phyloP scores from a whole-genome alignment of 2,888 invertebrate species.

The Tenthredo scrophulariae region DNA sequence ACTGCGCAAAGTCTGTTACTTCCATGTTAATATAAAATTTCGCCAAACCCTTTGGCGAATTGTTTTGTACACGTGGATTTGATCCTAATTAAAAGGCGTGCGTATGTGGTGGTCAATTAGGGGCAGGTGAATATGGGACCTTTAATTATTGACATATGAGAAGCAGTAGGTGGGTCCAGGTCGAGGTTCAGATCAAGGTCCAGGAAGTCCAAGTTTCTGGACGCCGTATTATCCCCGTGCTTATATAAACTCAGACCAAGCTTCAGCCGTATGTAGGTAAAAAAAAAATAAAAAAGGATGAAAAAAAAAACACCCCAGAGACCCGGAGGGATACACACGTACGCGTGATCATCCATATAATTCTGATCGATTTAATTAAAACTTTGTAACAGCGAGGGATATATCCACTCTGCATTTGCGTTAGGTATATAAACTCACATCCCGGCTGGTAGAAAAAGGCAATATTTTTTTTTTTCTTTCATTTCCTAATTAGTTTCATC shows the following conservation, averaged over 20 bases:
- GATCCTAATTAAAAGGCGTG: background rate
- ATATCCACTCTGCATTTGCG: background rate
- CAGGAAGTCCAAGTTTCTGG: background rate
- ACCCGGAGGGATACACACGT: background rate
- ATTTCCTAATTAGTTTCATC: slow-evolving; percentile 2
- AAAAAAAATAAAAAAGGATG: no score
- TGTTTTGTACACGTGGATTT: background rate
- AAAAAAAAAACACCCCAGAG: background rate
- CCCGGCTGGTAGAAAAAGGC: background rate
- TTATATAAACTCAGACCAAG: background rate
- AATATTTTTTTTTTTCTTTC: background rate
- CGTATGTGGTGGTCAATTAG: background rate
- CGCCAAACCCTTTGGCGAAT: background rate
- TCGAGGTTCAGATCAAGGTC: no score
- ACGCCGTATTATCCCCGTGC: background rate
- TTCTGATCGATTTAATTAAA: slow-evolving; percentile 49
- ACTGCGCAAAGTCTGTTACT: background rate
- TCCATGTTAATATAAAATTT: background rate
- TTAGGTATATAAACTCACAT: background rate
- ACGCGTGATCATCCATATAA: slow-evolving; percentile 26
- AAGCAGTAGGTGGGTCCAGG: background rate
- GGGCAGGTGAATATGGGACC: background rate
- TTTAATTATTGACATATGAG: slow-evolving; percentile 9
- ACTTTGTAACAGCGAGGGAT: slow-evolving; percentile 8
- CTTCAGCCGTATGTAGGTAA: background rate